A percentile compares a stretch with the other conserved stretches of the same genome.
phyloP scores from a whole-genome alignment of 2,888 invertebrate species.

The Sesia bembeciformis region DNA sequence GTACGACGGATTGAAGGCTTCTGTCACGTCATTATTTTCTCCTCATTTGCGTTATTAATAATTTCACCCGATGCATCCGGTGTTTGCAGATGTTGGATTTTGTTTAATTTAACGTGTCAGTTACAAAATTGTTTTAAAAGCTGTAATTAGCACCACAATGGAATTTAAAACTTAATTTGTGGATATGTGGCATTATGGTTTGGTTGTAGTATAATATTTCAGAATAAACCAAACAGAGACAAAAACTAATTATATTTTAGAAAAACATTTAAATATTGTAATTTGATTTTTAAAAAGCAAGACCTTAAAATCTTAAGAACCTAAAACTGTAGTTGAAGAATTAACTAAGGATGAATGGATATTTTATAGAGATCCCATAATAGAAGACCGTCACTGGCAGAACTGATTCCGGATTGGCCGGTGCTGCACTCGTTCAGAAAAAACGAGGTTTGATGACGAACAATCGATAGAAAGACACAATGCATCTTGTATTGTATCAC shows the following conservation, averaged over 20 bases:
- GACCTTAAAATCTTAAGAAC: too few relatives aligned
- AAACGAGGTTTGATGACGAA: constrained; percentile 86
- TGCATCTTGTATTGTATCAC: constrained; percentile 64
- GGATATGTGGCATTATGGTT: background rate
- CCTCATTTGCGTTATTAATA: constrained; percentile 42
- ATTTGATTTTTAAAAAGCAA: too few relatives aligned
- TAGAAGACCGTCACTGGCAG: constrained; percentile 92
- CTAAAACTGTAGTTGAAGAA: background rate
- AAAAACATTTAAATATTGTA: too few relatives aligned
- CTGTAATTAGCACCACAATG: constrained; percentile 1
- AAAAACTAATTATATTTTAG: too few relatives aligned
- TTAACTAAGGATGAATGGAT: constrained; percentile 49
- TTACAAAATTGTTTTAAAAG: constrained; percentile 1
- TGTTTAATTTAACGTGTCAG: constrained; percentile 12
- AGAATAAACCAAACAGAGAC: too few relatives aligned
- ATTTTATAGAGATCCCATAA: constrained; percentile 70
- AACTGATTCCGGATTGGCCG: constrained; percentile 98
- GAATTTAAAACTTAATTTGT: background rate
- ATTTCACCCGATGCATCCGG: constrained; percentile 66
- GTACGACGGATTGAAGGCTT: constrained; percentile 67
- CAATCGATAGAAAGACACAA: constrained; percentile 26
- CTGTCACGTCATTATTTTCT: constrained; percentile 56
- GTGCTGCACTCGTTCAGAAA: constrained; percentile 87
- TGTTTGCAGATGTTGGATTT: constrained; percentile 67
- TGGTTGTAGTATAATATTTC: background rate